Evolutionary conservation across 2,888 invertebrate species (phyloP).

Genomic region (Glyphotaelius pellucidus): DNA sequence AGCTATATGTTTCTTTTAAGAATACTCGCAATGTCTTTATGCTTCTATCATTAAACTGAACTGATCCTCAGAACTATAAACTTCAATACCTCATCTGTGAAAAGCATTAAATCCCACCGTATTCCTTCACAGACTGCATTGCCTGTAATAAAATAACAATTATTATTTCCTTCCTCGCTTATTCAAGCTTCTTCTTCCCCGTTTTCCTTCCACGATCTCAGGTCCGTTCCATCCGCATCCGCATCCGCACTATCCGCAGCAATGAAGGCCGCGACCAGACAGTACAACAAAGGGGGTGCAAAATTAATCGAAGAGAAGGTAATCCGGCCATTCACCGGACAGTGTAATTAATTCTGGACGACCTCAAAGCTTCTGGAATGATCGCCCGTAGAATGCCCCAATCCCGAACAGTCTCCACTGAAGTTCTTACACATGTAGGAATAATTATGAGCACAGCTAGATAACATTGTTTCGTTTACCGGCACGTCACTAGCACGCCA

Average conservation of each 20-base stretch:
- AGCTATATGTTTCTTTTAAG: too few species aligned
- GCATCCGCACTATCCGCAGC: conserved; percentile 1
- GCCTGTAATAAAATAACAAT: background rate
- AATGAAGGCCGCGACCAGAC: conserved; percentile 28
- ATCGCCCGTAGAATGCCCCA: conserved; percentile 22
- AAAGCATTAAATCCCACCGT: background rate
- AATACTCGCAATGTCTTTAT: too few species aligned
- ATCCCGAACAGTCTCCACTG: background rate
- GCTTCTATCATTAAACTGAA: too few species aligned
- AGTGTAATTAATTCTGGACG: conserved; percentile 51
- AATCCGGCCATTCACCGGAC: conserved; percentile 49
- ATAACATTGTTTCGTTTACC: conserved; percentile 52
- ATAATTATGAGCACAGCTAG: conserved; percentile 35
- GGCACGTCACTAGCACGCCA: conserved; percentile 26
- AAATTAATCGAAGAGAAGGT: conserved; percentile 53
- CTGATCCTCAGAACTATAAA: background rate
- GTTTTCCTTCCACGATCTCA: background rate
- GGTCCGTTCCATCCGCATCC: background rate
- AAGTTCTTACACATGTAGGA: conserved; percentile 35
- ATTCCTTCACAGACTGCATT: background rate
- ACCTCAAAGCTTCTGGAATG: conserved; percentile 51
- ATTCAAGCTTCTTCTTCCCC: background rate
- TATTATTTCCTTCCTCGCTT: background rate
- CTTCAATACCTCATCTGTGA: background rate
- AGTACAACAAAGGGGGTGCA: conserved; percentile 48